Evolutionary conservation across 1,140 invertebrate species (phyloP), one percentile per base, ranked within the genome.

Genomic region (Drosophila mojavensis): DNA sequence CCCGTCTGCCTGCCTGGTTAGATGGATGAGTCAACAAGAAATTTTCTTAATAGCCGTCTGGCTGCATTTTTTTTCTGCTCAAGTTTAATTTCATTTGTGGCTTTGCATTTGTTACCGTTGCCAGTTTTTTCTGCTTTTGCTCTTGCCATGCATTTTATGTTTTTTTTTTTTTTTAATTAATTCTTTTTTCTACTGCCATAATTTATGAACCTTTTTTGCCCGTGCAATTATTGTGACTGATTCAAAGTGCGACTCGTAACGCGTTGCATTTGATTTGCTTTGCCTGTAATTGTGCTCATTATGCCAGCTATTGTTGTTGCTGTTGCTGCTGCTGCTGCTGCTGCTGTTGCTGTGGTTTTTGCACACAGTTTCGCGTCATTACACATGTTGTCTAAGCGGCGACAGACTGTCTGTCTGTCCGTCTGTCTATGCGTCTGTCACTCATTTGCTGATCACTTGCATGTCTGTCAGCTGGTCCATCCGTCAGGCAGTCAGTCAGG

Each of bases 261-360:
- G 84, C 84, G 83, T 86, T 86, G 83, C 84, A 88, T 86, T 86
- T 86, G 83, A 86, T 86, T 86, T 88, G 77, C 78, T 82, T 82
- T 82, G 79, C 67, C 79, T 62, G 77, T 84, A 84, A 84, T 84
- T 84, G 83, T 83, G 80, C 80, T 86, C 76, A 86, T 86, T 86
- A 85, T 82, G 82, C 70, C 75, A 15, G 67, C 65, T 39, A 61
- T 75, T 68, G 45, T 62, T 67, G 36, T 51, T 63, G 60, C 33
- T 74, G 61, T 15, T 43, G 33, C 10, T 10, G 56, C 43, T 43
- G 33, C 13, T 47, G 36, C 60, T 56, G 39, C 10, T 10, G 56
- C 43, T 43, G 33, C 13, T 47, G 36, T 60, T 56, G 39, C 26
- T 28, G 13, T 65, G 43, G 53, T 76, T 76, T 80, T 67, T 68